Conservation (phyloP, 2,797 vertebrate genomes). For the Cuculus canorus region DNA sequence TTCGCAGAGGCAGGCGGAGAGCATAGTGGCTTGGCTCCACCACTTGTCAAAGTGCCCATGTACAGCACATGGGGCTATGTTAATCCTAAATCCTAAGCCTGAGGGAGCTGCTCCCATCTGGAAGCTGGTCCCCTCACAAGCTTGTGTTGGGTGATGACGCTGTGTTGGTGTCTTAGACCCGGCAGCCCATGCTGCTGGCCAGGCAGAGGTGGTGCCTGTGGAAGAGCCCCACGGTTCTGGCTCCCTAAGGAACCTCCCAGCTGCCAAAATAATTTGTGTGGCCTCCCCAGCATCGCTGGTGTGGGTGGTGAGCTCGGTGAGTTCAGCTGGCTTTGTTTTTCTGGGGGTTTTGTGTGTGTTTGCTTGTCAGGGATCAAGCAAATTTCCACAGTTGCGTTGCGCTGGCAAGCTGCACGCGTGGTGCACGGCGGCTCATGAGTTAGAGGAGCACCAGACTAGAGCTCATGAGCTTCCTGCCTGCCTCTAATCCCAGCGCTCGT, state of each 20-base stretch:
- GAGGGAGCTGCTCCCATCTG: accelerated
- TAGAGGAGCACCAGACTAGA: not conserved
- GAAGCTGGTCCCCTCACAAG: not conserved
- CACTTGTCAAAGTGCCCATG: not conserved
- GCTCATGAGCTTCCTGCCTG: not conserved
- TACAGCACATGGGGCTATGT: accelerated
- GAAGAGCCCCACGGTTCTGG: not conserved
- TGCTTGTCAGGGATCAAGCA: not conserved
- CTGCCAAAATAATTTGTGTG: not conserved
- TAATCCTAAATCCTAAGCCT: not conserved
- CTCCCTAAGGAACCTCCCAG: not conserved
- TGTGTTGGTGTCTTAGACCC: accelerated
- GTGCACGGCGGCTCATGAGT: not conserved
- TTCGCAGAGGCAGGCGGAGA: not conserved
- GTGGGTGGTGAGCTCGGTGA: not conserved
- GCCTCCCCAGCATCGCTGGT: not conserved
- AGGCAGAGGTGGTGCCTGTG: not conserved
- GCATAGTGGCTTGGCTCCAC: not conserved
- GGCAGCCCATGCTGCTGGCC: not conserved
- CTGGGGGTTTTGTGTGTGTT: not conserved
- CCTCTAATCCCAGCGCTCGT: not conserved
- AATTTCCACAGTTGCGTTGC: not conserved
- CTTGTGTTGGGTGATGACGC: not conserved
- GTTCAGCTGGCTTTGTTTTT: not conserved
- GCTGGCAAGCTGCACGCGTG: not conserved